Conservation (phyloP, 2,113 vertebrate genomes). For the Catharus minimus region DNA sequence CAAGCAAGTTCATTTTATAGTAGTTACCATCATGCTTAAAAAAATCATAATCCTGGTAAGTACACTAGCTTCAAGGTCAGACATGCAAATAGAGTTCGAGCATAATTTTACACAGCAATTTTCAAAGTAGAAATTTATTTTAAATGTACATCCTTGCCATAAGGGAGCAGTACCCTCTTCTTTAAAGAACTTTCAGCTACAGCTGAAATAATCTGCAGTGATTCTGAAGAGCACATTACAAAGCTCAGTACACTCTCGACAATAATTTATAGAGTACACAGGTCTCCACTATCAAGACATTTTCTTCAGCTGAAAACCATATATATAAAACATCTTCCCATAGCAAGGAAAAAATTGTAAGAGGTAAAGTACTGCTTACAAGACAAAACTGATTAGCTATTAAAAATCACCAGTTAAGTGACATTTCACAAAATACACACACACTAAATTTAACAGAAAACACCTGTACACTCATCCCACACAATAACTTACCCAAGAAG, state of each 20-base stretch:
- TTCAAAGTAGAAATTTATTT: not conserved
- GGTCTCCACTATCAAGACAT: not conserved
- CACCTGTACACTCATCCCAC: not conserved
- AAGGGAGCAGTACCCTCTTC: not conserved
- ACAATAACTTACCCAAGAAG: not conserved
- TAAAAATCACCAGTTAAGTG: not conserved
- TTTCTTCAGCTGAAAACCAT: not conserved
- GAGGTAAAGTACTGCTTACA: not conserved
- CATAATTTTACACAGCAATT: not conserved
- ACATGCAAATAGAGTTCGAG: not conserved
- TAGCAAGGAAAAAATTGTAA: not conserved
- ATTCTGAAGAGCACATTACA: not conserved
- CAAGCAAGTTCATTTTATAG: not conserved
- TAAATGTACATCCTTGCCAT: not conserved
- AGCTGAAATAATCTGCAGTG: not conserved
- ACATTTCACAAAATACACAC: not conserved
- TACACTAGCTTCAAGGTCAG: not conserved
- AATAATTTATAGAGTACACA: not conserved
- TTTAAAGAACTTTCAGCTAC: not conserved
- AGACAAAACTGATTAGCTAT: not conserved
- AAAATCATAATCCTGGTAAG: not conserved
- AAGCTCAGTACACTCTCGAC: not conserved
- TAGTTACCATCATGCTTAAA: not conserved
- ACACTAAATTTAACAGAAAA: not conserved
- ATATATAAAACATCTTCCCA: not conserved